phyloP scores from a whole-genome alignment of 1,140 invertebrate genomes.

The Drosophila parabipectinata region DNA sequence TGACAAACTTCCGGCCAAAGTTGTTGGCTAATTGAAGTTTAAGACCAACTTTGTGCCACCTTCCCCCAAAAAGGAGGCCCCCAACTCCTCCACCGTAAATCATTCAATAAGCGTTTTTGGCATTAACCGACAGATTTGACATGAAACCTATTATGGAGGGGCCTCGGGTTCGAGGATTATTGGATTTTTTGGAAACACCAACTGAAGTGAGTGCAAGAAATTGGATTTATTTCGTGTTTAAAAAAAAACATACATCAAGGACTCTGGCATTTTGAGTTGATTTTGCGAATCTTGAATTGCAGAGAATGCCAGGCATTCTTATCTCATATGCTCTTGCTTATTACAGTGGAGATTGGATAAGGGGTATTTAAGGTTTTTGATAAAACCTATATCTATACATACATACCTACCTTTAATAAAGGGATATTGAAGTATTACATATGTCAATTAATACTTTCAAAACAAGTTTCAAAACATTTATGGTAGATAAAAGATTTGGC shows the following conservation, averaged over 20 bases:
- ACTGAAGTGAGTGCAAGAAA: neutral
- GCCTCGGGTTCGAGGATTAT: constrained; percentile 8
- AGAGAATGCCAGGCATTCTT: constrained; percentile 23
- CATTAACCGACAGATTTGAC: constrained; percentile 40
- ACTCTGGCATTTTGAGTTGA: constrained; percentile 2
- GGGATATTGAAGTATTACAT: too few species aligned
- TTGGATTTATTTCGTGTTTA: neutral
- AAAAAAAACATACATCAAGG: constrained; percentile 1
- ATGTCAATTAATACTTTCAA: too few species aligned
- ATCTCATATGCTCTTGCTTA: constrained; percentile 1
- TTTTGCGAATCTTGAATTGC: constrained; percentile 26
- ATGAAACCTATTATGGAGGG: constrained; percentile 16
- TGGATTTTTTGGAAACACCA: neutral
- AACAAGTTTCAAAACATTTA: too few species aligned
- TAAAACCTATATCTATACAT: too few species aligned
- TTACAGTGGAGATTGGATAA: neutral
- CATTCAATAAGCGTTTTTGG: constrained; percentile 49
- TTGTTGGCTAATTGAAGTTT: constrained; percentile 54
- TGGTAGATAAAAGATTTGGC: too few species aligned
- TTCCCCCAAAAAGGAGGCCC: neutral
- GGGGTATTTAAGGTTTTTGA: too few species aligned
- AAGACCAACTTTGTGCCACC: constrained; percentile 20
- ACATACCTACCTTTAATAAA: too few species aligned
- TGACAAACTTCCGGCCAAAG: constrained; percentile 4
- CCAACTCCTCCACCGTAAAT: constrained; percentile 28